Evolutionary conservation across 64 coral and sea anemone species (phyloP).

Genomic region (Cladopsammia gracilis): DNA sequence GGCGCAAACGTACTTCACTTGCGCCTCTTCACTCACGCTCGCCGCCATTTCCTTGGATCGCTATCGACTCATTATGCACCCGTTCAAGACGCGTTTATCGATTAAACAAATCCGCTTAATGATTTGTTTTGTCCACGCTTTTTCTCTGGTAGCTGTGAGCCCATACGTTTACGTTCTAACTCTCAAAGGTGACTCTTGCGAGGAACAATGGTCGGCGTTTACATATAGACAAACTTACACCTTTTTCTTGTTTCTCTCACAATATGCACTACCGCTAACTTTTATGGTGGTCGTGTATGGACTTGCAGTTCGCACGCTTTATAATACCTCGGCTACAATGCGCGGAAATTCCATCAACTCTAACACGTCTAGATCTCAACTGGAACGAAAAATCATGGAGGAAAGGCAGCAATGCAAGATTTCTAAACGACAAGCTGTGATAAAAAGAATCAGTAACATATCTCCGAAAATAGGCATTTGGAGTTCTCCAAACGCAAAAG

Average conservation of each 20-base stretch:
- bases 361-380: too few species aligned
- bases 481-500: constrained; percentile 12
- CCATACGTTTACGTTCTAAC: constrained; percentile 12
- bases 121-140: not conserved
- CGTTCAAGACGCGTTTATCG: constrained; percentile 37
- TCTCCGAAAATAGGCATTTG: too few species aligned
- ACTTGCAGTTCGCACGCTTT: too few species aligned
- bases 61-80: constrained; percentile 42
- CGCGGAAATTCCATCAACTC: too few species aligned
- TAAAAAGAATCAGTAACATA: too few species aligned
- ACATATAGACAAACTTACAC: constrained; percentile 35
- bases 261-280: not conserved
- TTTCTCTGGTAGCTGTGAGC: not conserved
- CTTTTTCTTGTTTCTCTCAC: not conserved
- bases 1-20: constrained; percentile 1
- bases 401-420: too few species aligned
- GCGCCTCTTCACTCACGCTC: constrained; percentile 41
- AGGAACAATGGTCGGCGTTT: not conserved
- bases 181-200: not conserved
- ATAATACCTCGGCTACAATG: too few species aligned
- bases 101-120: not conserved
- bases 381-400: too few species aligned
- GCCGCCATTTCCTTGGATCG: constrained; percentile 75
- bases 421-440: too few species aligned
- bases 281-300: too few species aligned